Percentiles rank a stretch among this genome's conserved stretches.
phyloP scores from a whole-genome alignment of 1,140 invertebrate species.

The Agraylea sexmaculata region DNA sequence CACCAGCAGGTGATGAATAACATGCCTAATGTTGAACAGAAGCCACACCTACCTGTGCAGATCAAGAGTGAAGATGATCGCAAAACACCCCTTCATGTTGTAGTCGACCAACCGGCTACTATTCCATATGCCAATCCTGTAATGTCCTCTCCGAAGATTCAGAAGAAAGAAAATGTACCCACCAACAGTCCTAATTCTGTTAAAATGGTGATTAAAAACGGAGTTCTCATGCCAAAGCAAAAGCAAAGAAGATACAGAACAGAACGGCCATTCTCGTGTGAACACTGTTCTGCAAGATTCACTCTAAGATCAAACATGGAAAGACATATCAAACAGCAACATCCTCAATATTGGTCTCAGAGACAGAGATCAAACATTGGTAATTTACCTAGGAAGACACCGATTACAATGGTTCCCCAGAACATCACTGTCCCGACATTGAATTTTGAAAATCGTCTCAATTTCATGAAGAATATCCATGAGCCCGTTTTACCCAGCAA shows the following conservation, averaged over 20 bases:
- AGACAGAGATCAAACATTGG: constrained; percentile 44
- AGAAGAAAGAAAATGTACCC: constrained; percentile 21
- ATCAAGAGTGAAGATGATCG: constrained; percentile 29
- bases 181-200: constrained; percentile 49
- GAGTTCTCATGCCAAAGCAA: constrained; percentile 77
- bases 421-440: constrained; percentile 19
- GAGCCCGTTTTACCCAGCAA: no score
- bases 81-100: constrained; percentile 26
- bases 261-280: constrained; percentile 81
- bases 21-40: constrained; percentile 11
- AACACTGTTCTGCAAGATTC: constrained; percentile 78
- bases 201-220: constrained; percentile 83
- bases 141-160: constrained; percentile 16
- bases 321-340: constrained; percentile 85
- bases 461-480: constrained; percentile 14
- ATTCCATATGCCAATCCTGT: constrained; percentile 12
- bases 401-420: constrained; percentile 16
- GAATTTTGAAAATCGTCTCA: constrained; percentile 14
- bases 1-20: constrained; percentile 20
- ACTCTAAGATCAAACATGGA: constrained; percentile 89
- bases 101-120: constrained; percentile 25
- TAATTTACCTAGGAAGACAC: constrained; percentile 16
- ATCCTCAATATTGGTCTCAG: constrained; percentile 78
- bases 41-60: constrained; percentile 21
- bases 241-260: constrained; percentile 83